Evolutionary conservation across 2,113 vertebrate species (phyloP).

Genomic region (Mixornis gularis): DNA sequence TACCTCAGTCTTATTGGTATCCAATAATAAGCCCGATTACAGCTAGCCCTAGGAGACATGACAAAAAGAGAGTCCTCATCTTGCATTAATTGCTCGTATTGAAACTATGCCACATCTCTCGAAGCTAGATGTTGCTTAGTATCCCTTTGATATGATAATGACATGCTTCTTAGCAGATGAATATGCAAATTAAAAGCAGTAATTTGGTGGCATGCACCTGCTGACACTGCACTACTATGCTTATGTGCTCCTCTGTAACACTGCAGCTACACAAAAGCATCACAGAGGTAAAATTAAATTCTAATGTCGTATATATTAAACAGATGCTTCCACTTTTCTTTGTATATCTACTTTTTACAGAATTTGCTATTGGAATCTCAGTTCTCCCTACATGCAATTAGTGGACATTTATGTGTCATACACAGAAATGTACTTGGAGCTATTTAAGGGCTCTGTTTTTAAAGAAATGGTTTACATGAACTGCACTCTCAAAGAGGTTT

Average conservation of each 20-base stretch:
- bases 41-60: slow-evolving; percentile 88
- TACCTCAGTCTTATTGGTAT: slow-evolving; percentile 77
- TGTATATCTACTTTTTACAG: slow-evolving; percentile 80
- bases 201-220: slow-evolving; percentile 99
- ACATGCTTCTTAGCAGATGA: slow-evolving; percentile 98
- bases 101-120: slow-evolving; percentile 98
- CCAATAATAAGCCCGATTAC: slow-evolving; percentile 88
- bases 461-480: slow-evolving; percentile 74
- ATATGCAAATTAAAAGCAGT: slow-evolving; percentile 95
- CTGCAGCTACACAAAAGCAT: slow-evolving; percentile 84
- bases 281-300: slow-evolving; percentile 86
- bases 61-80: slow-evolving; percentile 95
- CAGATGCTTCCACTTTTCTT: slow-evolving; percentile 88
- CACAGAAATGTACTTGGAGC: slow-evolving; percentile 69
- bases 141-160: slow-evolving; percentile 99
- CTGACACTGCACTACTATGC: slow-evolving; percentile 89
- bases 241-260: slow-evolving; percentile 82
- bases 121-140: slow-evolving; percentile 94
- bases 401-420: slow-evolving; percentile 79
- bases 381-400: slow-evolving; percentile 80
- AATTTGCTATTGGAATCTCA: slow-evolving; percentile 76
- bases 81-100: slow-evolving; percentile 99
- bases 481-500: slow-evolving; percentile 61
- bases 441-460: slow-evolving; percentile 74
- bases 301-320: slow-evolving; percentile 82